Evolutionary conservation across 1,140 invertebrate species (phyloP).

Genomic region (Oscheius sp.): DNA sequence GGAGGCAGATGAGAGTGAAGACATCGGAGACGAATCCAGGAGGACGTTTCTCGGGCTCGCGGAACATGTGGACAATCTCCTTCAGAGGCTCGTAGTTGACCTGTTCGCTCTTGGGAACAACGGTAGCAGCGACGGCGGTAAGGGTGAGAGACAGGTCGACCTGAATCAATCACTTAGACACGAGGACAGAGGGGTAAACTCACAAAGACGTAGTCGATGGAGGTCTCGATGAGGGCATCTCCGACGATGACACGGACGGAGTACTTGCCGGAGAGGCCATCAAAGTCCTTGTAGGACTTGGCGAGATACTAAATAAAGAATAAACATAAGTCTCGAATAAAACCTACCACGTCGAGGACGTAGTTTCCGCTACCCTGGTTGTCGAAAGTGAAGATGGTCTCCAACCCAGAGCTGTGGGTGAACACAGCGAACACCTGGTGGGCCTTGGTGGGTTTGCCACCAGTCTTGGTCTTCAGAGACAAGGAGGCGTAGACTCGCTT

Average conservation of each 20-base stretch:
- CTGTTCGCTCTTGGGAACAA: constrained; percentile 46
- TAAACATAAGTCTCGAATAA: background rate
- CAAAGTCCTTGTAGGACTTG: constrained; percentile 77
- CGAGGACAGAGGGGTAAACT: constrained; percentile 14
- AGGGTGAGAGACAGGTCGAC: constrained; percentile 37
- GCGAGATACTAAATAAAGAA: constrained; percentile 73
- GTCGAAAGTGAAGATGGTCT: constrained; percentile 28
- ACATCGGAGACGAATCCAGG: constrained; percentile 80
- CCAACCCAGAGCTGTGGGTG: constrained; percentile 6
- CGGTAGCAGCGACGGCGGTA: constrained; percentile 10
- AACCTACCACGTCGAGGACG: constrained; percentile 27
- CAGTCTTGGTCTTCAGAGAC: constrained; percentile 23
- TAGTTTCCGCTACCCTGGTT: constrained; percentile 15
- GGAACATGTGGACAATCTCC: constrained; percentile 78
- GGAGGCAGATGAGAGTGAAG: constrained; percentile 79
- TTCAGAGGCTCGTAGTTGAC: constrained; percentile 46
- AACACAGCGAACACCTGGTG: constrained; percentile 43
- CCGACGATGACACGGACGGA: constrained; percentile 81
- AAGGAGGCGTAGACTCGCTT: constrained; percentile 28
- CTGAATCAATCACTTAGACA: background rate
- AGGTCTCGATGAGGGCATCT: constrained; percentile 83
- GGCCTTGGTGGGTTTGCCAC: constrained; percentile 9
- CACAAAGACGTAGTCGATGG: constrained; percentile 79
- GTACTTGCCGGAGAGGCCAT: constrained; percentile 75
- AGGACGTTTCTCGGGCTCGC: constrained; percentile 84